Evolutionary conservation across 2,797 vertebrate genomes (phyloP).

Genomic region (Sebastes matsubarae): DNA sequence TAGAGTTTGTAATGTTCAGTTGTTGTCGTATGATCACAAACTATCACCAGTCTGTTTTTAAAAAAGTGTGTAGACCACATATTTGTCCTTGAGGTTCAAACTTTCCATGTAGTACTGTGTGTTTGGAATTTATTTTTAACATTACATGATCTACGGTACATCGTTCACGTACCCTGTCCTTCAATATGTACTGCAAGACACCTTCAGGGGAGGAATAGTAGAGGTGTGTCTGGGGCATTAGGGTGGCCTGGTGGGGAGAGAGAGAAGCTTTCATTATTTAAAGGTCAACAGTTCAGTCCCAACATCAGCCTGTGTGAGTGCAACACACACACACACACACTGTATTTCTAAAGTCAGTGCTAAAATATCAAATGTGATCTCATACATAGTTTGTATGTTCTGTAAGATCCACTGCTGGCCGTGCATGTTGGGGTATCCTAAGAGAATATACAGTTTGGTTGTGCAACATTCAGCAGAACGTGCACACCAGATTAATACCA

Average conservation of each 20-base stretch:
- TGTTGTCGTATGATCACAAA: not conserved
- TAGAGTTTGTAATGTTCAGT: no score
- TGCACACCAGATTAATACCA: no score
- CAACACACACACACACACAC: no score
- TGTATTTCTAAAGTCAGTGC: not conserved
- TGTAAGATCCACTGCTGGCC: not conserved
- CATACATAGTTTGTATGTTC: not conserved
- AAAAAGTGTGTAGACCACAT: not conserved
- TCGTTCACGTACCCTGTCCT: not conserved
- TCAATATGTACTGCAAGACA: not conserved
- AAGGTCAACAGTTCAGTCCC: slow-evolving; percentile 28
- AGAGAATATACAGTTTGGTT: not conserved
- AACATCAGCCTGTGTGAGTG: not conserved
- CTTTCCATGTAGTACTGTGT: no score
- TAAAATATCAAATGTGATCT: slow-evolving; percentile 12
- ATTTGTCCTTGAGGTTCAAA: not conserved
- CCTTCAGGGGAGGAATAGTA: not conserved
- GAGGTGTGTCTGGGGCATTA: not conserved
- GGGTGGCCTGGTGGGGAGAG: not conserved
- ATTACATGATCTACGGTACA: not conserved
- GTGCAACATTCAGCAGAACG: not conserved
- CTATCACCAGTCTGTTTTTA: not conserved
- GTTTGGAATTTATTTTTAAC: not conserved
- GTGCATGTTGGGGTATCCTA: not conserved
- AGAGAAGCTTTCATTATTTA: slow-evolving; percentile 18